Percentiles rank a stretch among this genome's conserved stretches.
phyloP scores from a whole-genome alignment of 2,888 invertebrate species.

The Drosophila mayaguana region DNA sequence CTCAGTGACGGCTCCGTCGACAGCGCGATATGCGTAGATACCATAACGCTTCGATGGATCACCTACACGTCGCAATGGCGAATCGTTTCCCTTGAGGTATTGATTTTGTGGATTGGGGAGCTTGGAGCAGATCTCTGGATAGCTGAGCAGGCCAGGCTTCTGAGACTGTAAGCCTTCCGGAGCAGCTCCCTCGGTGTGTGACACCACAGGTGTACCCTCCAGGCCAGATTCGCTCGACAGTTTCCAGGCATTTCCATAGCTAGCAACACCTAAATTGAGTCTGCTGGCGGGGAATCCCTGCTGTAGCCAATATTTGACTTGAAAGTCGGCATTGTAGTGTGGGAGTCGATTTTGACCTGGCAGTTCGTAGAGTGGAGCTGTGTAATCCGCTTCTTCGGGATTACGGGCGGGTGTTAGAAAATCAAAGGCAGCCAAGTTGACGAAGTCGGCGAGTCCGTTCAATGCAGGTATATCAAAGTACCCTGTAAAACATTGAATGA shows the following conservation, averaged over 20 bases:
- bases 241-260: slow-evolving; percentile 92
- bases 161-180: slow-evolving; percentile 90
- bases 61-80: slow-evolving; percentile 89
- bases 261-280: slow-evolving; percentile 89
- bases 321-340: slow-evolving; percentile 89
- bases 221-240: slow-evolving; percentile 90
- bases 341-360: slow-evolving; percentile 88
- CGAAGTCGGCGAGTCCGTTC: slow-evolving; percentile 90
- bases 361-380: slow-evolving; percentile 90
- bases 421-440: slow-evolving; percentile 92
- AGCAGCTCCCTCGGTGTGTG: slow-evolving; percentile 89
- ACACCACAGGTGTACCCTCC: slow-evolving; percentile 91
- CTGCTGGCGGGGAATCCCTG: slow-evolving; percentile 88
- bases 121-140: slow-evolving; percentile 91
- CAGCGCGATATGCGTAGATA: slow-evolving; percentile 91
- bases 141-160: slow-evolving; percentile 90
- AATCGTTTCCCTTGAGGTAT: slow-evolving; percentile 88
- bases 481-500: slow-evolving; percentile 85
- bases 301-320: slow-evolving; percentile 88
- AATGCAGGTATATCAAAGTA: slow-evolving; percentile 91
- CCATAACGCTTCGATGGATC: slow-evolving; percentile 92
- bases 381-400: slow-evolving; percentile 91
- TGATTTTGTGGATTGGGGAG: slow-evolving; percentile 88
- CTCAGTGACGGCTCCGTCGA: slow-evolving; percentile 88
- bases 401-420: slow-evolving; percentile 91